Percentiles rank a stretch among this genome's conserved stretches.
phyloP scores from a whole-genome alignment of 2,888 invertebrate genomes.

The Lasioglossum leucozonium region DNA sequence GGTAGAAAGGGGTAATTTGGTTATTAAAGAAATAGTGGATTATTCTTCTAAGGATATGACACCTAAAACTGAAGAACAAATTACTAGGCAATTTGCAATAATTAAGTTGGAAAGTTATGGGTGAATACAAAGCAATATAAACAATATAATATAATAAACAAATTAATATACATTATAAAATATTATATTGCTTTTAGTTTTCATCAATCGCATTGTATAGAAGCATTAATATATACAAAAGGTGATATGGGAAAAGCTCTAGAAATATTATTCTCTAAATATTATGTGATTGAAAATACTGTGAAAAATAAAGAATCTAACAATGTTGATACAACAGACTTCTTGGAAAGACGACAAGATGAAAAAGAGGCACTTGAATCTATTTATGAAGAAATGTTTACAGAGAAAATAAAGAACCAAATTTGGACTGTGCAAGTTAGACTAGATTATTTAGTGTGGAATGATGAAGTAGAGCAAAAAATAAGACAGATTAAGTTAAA shows the following conservation, averaged over 20 bases:
- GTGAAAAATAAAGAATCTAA: conserved; percentile 82
- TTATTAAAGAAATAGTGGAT: conserved; percentile 90
- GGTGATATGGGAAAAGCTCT: conserved; percentile 90
- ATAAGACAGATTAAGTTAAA: conserved; percentile 79
- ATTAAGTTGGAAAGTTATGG: conserved; percentile 89
- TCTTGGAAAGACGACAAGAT: conserved; percentile 89
- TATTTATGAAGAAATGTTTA: conserved; percentile 90
- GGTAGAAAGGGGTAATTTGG: conserved; percentile 91
- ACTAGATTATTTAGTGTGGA: conserved; percentile 88
- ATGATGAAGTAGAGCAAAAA: conserved; percentile 84
- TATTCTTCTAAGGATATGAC: conserved; percentile 87
- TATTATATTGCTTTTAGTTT: conserved; percentile 87
- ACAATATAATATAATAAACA: conserved; percentile 2
- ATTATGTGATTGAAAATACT: conserved; percentile 86
- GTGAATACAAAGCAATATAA: conserved; percentile 62
- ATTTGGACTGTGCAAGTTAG: conserved; percentile 90
- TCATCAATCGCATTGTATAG: conserved; percentile 89
- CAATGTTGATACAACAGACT: conserved; percentile 85
- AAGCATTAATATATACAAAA: conserved; percentile 89
- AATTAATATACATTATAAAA: conserved; percentile 23
- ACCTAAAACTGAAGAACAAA: conserved; percentile 87
- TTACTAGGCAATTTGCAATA: conserved; percentile 89
- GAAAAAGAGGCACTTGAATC: conserved; percentile 91
- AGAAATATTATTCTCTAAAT: conserved; percentile 90
- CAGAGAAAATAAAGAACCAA: conserved; percentile 88